Conservation (phyloP, 2,113 vertebrate species). For the Anas platyrhynchos region DNA sequence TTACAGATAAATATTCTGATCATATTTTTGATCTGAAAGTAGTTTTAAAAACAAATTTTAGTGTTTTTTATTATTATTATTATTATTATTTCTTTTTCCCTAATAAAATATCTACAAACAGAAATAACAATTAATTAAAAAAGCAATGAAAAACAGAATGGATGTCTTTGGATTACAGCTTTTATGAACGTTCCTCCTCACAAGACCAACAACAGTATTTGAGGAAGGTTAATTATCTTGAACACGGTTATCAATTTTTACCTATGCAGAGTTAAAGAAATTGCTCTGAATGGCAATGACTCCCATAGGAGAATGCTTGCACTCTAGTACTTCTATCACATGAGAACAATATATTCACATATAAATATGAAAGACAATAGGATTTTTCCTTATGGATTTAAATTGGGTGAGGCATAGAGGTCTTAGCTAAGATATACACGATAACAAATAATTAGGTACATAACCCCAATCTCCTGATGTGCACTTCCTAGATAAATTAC, state of each 20-base stretch:
- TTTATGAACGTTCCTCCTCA: not conserved
- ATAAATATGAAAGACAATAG: not conserved
- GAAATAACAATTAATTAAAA: not conserved
- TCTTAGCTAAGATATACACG: not conserved
- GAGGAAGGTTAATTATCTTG: not conserved
- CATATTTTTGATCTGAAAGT: not conserved
- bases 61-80: not conserved
- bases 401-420: not conserved
- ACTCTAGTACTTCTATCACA: rapidly evolving
- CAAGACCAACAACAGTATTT: not conserved
- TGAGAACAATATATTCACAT: not conserved
- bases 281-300: not conserved
- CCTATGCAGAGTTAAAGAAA: not conserved
- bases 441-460: not conserved
- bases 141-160: not conserved
- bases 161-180: not conserved
- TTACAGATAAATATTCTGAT: not conserved
- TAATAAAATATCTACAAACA: not conserved
- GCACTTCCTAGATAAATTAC: not conserved
- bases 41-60: not conserved
- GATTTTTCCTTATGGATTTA: not conserved
- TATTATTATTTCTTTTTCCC: not conserved
- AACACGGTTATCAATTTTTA: not conserved
- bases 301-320: not conserved
- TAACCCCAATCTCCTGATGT: not conserved